Base-by-base conservation (phyloP, 2,797 vertebrate species). In the Artibeus lituratus region DNA sequence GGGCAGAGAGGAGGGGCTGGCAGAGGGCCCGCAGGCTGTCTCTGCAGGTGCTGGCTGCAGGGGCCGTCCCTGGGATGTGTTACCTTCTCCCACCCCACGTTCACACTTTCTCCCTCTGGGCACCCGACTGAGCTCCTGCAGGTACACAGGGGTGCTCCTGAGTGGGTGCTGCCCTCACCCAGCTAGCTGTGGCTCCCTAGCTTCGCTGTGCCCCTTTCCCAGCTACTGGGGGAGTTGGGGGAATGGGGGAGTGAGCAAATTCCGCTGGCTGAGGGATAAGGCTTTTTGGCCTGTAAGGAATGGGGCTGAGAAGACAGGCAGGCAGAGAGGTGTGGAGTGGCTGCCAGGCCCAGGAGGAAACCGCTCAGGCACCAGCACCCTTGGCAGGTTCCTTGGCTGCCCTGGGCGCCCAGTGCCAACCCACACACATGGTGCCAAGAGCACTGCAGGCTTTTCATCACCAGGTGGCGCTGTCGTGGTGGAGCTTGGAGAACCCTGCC, bases 391-490 rank as follows among this genome's bases (percentile, higher is more conserved):
- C 62, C 39, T 47, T 0, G 21, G 62, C 32, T 15, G 21, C 47
- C 47, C 7, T 0, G 0, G 80, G 10, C 44, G 5, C 39, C 37
- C 69, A 74, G 39, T 3, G 0, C n/a, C n/a, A 55, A 88, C 82
- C 74, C 44, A 10, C 44, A 67, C 59, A 7, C 8, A 3, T 9
- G 35, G 14, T 51, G n/a, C 82, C 55, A 9, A 70, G 53, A 7
- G 11, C 12, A 39, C 7, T 47, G 4, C 65, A 94, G 67, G n/a
- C 35, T 80, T 70, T 32, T 49, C 2, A 24, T 51, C 96, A 96
- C 91, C 83, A 95, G 88, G 78, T 92, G 94, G 90, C 37, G 29
- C 65, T 73, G 57, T 91, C 39, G 44, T 73, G 2, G 44, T 35
- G 72, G 51, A 91, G 67, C 26, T 21, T 16, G 18, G 32, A 16